phyloP scores from a whole-genome alignment of 2,113 vertebrate species.

The Amazona vittata region DNA sequence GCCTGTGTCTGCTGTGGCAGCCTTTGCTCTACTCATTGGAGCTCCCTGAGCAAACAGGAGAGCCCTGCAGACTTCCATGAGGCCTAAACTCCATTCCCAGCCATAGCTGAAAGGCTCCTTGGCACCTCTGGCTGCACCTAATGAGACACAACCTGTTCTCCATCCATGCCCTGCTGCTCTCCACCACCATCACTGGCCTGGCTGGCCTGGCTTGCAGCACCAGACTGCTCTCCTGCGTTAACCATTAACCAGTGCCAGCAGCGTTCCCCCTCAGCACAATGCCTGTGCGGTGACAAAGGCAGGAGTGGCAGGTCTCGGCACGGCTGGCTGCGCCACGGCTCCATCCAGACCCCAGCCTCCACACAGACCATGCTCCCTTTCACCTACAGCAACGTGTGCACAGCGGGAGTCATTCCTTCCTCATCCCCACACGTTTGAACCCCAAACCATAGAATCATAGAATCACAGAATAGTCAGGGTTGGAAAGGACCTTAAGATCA shows the following conservation, averaged over 20 bases:
- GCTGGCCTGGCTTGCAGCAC: accelerated
- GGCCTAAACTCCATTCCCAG: not conserved
- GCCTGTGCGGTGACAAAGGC: accelerated
- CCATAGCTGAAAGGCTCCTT: not conserved
- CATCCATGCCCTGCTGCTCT: not conserved
- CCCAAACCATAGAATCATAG: not conserved
- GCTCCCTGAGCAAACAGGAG: not conserved
- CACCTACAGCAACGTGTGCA: accelerated
- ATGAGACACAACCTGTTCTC: accelerated
- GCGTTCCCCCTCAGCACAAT: accelerated
- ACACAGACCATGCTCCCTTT: not conserved
- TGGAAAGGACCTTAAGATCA: too few relatives aligned
- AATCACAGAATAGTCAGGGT: too few relatives aligned
- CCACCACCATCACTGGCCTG: not conserved
- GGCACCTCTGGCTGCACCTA: not conserved
- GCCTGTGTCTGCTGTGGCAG: not conserved
- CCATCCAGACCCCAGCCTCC: not conserved
- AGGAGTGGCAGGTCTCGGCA: not conserved
- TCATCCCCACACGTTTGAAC: accelerated
- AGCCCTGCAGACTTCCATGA: not conserved
- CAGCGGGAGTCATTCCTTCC: not conserved
- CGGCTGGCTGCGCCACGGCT: accelerated
- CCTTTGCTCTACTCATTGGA: not conserved
- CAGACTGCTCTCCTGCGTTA: not conserved
- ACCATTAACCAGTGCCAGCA: not conserved